Base-by-base conservation (phyloP, 2,888 invertebrate species). In the Spilarctia lutea region DNA sequence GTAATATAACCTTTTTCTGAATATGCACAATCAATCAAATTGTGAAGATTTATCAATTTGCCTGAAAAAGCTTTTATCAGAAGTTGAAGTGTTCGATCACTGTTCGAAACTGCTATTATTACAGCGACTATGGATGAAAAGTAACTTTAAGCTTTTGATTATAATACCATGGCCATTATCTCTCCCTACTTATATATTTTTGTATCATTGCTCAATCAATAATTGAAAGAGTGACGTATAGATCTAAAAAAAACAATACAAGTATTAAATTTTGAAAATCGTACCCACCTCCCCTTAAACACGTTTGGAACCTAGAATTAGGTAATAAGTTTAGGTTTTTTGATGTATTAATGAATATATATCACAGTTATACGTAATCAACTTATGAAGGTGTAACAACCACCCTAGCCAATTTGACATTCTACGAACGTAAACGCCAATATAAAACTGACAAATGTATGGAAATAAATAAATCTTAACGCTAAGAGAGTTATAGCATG, bases 1-100 rank as follows among this genome's bases (percentile, higher is more conserved):
- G 20, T 42, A n/a, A 39, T 30, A 74, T 56, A 69, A 66, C 33
- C 2, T 56, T 18, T 8, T 35, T 42, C n/a, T 39, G 56, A 35
- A 56, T 66, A 39, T n/a, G 13, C n/a, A 66, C 52, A 69, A 30
- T 39, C 16, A 65, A 30, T 39, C 4, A n/a, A 56, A 65, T 42
- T 60, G 11, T 39, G 33, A 66, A 18, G 65, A 70, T 74, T 66
- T 18, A 56, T 65, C 60, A 70, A 74, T 70, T 74, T 70, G 56
- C 69, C 48, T 45, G n/a, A 33, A 66, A 66, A 45, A 33, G 45
- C 70, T 70, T 67, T 73, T 74, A 56, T 70, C 66, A 42, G 3
- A 45, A 45, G 65, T 10, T n/a, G 60, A 66, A 39, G 11, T 39
- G 66, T 60, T 74, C 65, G 74, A n/a, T 11, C 56, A 39, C 30